Conservation (phyloP, 2,797 vertebrate species). For the Melanotaenia boesemani region DNA sequence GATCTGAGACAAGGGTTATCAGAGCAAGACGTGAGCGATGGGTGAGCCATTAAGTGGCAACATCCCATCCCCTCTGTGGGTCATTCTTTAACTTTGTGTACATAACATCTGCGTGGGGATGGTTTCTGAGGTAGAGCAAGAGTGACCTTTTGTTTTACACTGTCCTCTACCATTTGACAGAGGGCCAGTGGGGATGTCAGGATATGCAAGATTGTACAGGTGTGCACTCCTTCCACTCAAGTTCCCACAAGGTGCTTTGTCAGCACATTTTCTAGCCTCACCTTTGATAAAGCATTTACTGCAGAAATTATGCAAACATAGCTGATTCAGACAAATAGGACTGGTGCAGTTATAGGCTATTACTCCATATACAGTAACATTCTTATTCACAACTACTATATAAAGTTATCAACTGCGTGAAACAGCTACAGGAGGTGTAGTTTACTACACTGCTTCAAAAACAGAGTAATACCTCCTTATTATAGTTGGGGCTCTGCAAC, state of each 20-base stretch:
- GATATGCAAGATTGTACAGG: neutral
- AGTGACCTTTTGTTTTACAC: slow-evolving; percentile 20
- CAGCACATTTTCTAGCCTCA: slow-evolving; percentile 2
- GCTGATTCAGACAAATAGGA: neutral
- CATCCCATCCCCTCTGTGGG: slow-evolving; percentile 19
- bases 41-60: slow-evolving; percentile 17
- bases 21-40: slow-evolving; percentile 32
- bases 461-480: neutral
- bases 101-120: slow-evolving; percentile 28
- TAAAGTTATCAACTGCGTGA: neutral
- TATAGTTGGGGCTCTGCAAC: neutral
- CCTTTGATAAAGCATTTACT: neutral
- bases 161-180: slow-evolving; percentile 20
- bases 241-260: neutral
- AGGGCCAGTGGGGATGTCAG: slow-evolving; percentile 1
- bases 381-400: no score
- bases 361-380: neutral
- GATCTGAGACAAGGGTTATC: slow-evolving; percentile 47
- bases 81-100: slow-evolving; percentile 31
- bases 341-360: neutral
- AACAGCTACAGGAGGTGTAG: neutral
- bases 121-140: slow-evolving; percentile 14
- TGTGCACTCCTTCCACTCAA: neutral
- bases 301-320: slow-evolving; percentile 5
- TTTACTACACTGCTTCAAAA: neutral